Evolutionary conservation across 2,113 vertebrate species (phyloP).

Genomic region (Chloebia gouldiae): DNA sequence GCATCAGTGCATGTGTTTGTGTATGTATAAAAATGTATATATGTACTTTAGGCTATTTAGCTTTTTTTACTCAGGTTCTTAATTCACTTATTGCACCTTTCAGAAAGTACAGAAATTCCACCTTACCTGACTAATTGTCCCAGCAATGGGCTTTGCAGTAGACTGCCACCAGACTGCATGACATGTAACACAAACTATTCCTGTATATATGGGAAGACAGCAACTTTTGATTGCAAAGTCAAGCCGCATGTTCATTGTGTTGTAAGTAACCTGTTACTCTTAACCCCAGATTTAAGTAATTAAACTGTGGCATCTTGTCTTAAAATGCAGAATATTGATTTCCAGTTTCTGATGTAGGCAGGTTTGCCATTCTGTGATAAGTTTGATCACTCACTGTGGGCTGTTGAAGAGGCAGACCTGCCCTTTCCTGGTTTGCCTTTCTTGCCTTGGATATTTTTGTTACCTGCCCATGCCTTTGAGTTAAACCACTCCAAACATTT

Average conservation of each 20-base stretch:
- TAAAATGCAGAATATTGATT: neutral
- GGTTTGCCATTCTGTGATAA: neutral
- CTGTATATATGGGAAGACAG: conserved; percentile 85
- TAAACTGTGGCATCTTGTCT: neutral
- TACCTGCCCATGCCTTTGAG: neutral
- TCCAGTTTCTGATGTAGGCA: neutral
- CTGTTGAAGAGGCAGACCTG: neutral
- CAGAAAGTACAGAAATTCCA: conserved; percentile 68
- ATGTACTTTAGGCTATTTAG: neutral
- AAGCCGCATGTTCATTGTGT: conserved; percentile 85
- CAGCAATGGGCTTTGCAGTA: conserved; percentile 85
- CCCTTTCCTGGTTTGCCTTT: neutral
- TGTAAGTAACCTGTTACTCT: conserved; percentile 76
- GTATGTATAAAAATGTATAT: rapidly evolving
- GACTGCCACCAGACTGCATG: conserved; percentile 86
- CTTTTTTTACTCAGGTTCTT: rapidly evolving
- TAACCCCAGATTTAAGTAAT: neutral
- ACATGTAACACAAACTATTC: conserved; percentile 84
- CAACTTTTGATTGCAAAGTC: conserved; percentile 81
- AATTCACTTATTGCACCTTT: neutral
- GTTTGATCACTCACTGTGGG: neutral
- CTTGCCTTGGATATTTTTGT: neutral
- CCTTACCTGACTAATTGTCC: conserved; percentile 82
- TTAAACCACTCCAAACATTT: neutral
- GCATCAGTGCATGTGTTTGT: rapidly evolving